A percentile compares a stretch with the other conserved stretches of the same genome.
These are phyloP conservation scores for Ibycter americanus DNA, from an alignment of 2,797 vertebrate genomes.

Conservation along the genomic window DNA sequence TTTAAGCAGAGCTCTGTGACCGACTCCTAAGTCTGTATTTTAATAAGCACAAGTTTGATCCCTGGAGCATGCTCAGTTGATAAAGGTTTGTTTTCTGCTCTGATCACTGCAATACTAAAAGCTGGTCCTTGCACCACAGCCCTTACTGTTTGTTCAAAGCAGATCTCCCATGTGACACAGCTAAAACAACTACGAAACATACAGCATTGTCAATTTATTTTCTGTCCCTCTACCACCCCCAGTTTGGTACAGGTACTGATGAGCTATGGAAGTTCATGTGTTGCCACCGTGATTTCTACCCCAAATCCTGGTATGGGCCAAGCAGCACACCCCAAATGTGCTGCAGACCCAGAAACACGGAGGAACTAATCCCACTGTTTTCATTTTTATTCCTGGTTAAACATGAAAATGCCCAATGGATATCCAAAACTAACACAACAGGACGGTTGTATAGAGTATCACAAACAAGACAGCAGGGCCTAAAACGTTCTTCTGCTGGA, in stretches of 20 bases:
- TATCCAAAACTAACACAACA: constrained; percentile 18
- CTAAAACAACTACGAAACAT: background rate
- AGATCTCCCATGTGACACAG: background rate
- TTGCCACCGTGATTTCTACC: background rate
- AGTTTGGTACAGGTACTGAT: background rate
- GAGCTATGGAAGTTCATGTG: fast-evolving
- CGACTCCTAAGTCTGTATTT: background rate
- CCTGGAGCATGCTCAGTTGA: background rate
- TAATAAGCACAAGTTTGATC: background rate
- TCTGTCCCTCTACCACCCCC: background rate
- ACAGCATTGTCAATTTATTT: background rate
- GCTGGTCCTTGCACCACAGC: background rate
- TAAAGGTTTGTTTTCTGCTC: background rate
- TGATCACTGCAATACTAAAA: background rate
- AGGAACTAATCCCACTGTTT: background rate
- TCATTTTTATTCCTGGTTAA: constrained; percentile 33
- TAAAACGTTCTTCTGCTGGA: background rate
- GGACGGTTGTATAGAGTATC: background rate
- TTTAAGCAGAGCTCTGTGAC: background rate
- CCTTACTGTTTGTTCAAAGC: background rate
- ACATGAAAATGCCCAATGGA: constrained; percentile 7
- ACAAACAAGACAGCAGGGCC: background rate
- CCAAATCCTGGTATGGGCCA: background rate
- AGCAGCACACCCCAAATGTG: background rate
- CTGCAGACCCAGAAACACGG: background rate